phyloP scores from a whole-genome alignment of 2,113 vertebrate species.

The Odocoileus hemionus region DNA sequence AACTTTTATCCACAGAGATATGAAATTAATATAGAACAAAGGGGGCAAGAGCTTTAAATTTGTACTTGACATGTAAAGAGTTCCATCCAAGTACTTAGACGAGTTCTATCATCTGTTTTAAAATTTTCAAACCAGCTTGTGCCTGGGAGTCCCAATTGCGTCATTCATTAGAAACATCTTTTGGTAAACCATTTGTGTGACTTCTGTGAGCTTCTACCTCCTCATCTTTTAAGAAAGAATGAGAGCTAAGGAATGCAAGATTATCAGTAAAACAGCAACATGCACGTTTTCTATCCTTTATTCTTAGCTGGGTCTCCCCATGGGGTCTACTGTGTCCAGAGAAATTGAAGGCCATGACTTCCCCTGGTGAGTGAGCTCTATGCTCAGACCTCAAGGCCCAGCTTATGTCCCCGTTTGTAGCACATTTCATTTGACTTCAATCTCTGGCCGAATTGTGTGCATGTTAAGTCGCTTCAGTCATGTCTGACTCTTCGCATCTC shows the following conservation, averaged over 20 bases:
- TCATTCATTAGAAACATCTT: background rate
- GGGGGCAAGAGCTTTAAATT: background rate
- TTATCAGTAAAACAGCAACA: background rate
- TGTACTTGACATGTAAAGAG: background rate
- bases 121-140: background rate
- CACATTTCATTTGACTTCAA: background rate
- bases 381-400: background rate
- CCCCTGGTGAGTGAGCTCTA: background rate
- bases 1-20: background rate
- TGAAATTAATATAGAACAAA: background rate
- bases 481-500: background rate
- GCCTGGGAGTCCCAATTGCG: background rate
- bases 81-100: background rate
- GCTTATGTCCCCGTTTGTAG: background rate
- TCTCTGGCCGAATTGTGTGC: background rate
- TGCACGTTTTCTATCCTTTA: rapidly evolving
- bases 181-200: background rate
- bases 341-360: background rate
- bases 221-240: background rate
- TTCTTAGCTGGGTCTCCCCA: no score
- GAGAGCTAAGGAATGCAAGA: background rate
- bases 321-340: background rate
- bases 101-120: background rate
- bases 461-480: background rate
- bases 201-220: background rate